phyloP scores from a whole-genome alignment of 2,113 vertebrate species.

The Rana temporaria region DNA sequence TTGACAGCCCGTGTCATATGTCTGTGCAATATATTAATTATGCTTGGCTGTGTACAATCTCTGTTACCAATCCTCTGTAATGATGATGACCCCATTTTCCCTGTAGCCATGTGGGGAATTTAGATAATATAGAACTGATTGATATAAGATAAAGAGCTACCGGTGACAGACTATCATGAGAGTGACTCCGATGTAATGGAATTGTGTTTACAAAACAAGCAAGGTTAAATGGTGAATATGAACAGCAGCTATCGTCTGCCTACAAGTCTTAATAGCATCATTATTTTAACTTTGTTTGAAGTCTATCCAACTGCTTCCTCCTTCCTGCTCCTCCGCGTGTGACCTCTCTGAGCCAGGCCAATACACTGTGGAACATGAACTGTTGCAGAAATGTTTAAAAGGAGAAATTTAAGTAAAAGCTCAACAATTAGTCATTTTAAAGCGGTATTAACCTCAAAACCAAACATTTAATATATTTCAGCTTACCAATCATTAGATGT shows the following conservation, averaged over 20 bases:
- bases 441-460: too few species aligned
- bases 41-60: conserved; percentile 15
- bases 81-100: conserved; percentile 39
- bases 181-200: conserved; percentile 26
- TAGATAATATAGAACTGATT: conserved; percentile 43
- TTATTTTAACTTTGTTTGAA: conserved; percentile 51
- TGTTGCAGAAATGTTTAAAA: too few species aligned
- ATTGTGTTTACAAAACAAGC: conserved; percentile 48
- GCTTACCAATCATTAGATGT: too few species aligned
- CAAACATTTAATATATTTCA: too few species aligned
- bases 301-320: conserved; percentile 31
- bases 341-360: conserved; percentile 5
- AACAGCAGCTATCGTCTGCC: conserved; percentile 28
- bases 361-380: conserved; percentile 8
- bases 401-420: too few species aligned
- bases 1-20: not conserved
- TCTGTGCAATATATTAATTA: conserved; percentile 24
- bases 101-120: conserved; percentile 5
- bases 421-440: too few species aligned
- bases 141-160: conserved; percentile 33
- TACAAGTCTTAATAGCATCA: conserved; percentile 24
- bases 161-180: not conserved
- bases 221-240: conserved; percentile 44
- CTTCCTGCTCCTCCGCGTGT: conserved; percentile 23
- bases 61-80: conserved; percentile 7